These are phyloP conservation scores for Tolypeutes matacus DNA, from an alignment of 2,797 vertebrate genomes.

Conservation along the genomic window DNA sequence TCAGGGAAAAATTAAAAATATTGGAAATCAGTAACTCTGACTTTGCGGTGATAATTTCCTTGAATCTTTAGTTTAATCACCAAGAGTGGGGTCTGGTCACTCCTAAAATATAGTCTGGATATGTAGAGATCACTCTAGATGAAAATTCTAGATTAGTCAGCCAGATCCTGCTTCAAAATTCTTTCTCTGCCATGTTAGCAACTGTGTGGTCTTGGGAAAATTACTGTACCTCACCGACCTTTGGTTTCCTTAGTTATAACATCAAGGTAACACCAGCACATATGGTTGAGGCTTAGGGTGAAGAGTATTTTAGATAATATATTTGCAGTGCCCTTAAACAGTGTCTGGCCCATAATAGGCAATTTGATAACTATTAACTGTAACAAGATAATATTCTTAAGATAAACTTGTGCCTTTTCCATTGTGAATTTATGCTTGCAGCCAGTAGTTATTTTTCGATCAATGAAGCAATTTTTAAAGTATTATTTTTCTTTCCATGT, in stretches of 20 bases:
- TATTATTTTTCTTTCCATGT: conserved; percentile 71
- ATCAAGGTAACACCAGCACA: not conserved
- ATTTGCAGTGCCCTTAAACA: not conserved
- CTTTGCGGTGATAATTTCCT: not conserved
- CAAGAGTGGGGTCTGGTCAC: not conserved
- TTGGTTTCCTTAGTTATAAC: not conserved
- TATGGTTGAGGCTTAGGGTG: not conserved
- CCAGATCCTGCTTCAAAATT: not conserved
- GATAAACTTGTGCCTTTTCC: conserved; percentile 64
- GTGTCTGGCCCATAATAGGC: not conserved
- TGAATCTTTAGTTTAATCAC: not conserved
- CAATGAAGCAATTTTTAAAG: conserved; percentile 73
- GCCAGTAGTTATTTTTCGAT: conserved; percentile 66
- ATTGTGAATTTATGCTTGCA: conserved; percentile 66
- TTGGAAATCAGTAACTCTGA: not conserved
- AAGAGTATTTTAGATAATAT: conserved; percentile 26
- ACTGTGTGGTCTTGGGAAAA: not conserved
- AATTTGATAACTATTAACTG: conserved; percentile 68
- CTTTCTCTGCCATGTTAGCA: not conserved
- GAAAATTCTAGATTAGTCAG: not conserved
- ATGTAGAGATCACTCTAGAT: not conserved
- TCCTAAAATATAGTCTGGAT: not conserved
- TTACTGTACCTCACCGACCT: not conserved
- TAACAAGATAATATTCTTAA: conserved; percentile 71
- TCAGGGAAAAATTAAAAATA: not conserved